Base-by-base conservation (phyloP, 1,140 invertebrate species). In the Apis florea region DNA sequence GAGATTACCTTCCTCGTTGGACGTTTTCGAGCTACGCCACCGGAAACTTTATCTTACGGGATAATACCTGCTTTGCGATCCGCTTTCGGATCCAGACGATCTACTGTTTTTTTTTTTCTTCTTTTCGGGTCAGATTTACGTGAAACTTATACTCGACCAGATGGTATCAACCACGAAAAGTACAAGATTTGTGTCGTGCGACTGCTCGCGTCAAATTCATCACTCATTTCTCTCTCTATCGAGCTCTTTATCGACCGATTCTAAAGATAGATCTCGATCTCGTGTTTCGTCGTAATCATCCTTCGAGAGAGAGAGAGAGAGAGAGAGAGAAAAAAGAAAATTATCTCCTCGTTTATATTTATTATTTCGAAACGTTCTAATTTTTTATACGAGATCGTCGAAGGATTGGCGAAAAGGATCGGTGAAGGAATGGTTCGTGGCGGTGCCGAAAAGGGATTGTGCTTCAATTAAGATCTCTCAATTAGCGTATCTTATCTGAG, bases 391-490 rank as follows among this genome's bases (percentile, higher is more conserved):
- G 26, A 67, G 40, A 2, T 77, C 31, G 26, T n/a, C 58, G 47
- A 26, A 31, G 31, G 40, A 82, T 82, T 75, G 69, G 54, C 59
- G 51, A 79, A 67, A 51, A n/a, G 19, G 11, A 67, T 47, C 26
- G 19, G 6, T n/a, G 5, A 53, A 70, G 49, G 47, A 47, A 53
- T 2, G 1, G 47, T 66, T 53, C 31, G 70, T 49, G 77, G 66
- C 68, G 78, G 69, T 72, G 64, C 19, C 40, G 11, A 53, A 61
- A 64, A 64, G 59, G 73, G 19, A 72, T 54, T 73, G 56, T 83
- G 72, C 71, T 83, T 88, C 86, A 91, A 91, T 91, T 91, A 91
- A 90, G 90, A 91, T 90, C 88, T 91, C 90, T 90, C 89, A 91
- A 91, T 91, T 90, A 91, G 89, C 84, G 84, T 91, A 90, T 91